These are phyloP conservation scores for Drosophila setosimentum DNA, from an alignment of 2,888 invertebrate species.

Conservation along the genomic window DNA sequence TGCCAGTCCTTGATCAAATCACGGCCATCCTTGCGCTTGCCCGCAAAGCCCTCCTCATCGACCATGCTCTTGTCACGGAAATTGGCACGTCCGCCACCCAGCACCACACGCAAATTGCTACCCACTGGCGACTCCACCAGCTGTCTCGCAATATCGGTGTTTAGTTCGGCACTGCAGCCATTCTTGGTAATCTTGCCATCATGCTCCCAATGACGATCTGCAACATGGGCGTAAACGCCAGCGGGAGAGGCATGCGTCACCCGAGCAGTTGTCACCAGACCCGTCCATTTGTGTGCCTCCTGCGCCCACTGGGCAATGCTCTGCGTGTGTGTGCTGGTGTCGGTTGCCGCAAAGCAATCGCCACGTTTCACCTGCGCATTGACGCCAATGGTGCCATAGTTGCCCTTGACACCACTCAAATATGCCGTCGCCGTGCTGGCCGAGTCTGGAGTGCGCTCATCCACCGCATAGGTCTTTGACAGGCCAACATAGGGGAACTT, in stretches of 20 bases:
- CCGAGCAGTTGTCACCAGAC: slow-evolving; percentile 90
- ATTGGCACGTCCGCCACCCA: slow-evolving; percentile 82
- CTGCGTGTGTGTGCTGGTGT: slow-evolving; percentile 87
- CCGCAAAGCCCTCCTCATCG: slow-evolving; percentile 86
- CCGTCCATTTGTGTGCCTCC: slow-evolving; percentile 87
- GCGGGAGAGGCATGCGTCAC: slow-evolving; percentile 93
- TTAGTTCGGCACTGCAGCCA: slow-evolving; percentile 85
- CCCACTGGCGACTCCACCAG: slow-evolving; percentile 89
- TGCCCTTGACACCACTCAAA: slow-evolving; percentile 92
- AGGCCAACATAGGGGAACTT: slow-evolving; percentile 87
- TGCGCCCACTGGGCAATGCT: slow-evolving; percentile 91
- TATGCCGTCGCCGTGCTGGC: slow-evolving; percentile 93
- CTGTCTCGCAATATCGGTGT: slow-evolving; percentile 90
- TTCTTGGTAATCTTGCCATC: slow-evolving; percentile 86
- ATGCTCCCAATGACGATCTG: slow-evolving; percentile 89
- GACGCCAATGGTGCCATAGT: slow-evolving; percentile 91
- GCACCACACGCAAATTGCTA: slow-evolving; percentile 88
- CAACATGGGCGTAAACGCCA: slow-evolving; percentile 89
- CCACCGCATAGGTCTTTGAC: slow-evolving; percentile 90
- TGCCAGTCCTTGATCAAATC: slow-evolving; percentile 90
- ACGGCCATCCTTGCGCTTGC: slow-evolving; percentile 87
- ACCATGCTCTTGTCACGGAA: slow-evolving; percentile 80
- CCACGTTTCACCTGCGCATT: slow-evolving; percentile 88
- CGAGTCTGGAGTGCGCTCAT: slow-evolving; percentile 92
- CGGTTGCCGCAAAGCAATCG: slow-evolving; percentile 88